Evolutionary conservation across 2,797 vertebrate genomes (phyloP).

Genomic region (Sebastolobus alascanus): DNA sequence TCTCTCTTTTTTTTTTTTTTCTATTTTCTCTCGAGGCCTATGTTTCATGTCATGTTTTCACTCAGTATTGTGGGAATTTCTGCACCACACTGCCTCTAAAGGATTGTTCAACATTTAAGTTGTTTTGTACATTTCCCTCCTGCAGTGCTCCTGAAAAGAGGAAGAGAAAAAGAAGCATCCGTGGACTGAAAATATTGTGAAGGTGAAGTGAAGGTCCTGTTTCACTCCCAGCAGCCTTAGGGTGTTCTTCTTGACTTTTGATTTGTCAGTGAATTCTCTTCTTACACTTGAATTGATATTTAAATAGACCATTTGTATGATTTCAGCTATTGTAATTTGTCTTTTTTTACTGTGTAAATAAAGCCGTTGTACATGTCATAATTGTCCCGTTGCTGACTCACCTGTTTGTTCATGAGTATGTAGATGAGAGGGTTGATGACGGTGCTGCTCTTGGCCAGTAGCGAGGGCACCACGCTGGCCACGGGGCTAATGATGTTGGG

Average conservation of each 20-base stretch:
- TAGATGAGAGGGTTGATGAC: conserved; percentile 92
- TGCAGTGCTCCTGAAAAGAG: conserved; percentile 32
- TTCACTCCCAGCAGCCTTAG: conserved; percentile 75
- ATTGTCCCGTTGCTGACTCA: conserved; percentile 65
- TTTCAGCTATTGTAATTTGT: conserved; percentile 69
- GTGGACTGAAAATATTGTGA: conserved; percentile 37
- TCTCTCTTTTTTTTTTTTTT: background rate
- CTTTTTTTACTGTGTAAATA: conserved; percentile 86
- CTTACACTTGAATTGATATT: conserved; percentile 80
- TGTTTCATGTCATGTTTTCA: conserved; percentile 54
- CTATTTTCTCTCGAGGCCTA: conserved; percentile 34
- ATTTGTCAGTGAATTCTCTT: conserved; percentile 67
- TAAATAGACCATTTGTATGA: conserved; percentile 79
- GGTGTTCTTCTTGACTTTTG: conserved; percentile 64
- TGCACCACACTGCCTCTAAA: conserved; percentile 68
- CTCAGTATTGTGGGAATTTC: conserved; percentile 46
- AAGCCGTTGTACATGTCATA: conserved; percentile 76
- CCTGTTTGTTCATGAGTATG: conserved; percentile 92
- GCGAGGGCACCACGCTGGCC: conserved; percentile 87
- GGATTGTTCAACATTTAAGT: conserved; percentile 37
- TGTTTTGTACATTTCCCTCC: conserved; percentile 38
- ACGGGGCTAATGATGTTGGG: conserved; percentile 86
- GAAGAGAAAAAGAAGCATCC: conserved; percentile 34
- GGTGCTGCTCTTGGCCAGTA: conserved; percentile 92
- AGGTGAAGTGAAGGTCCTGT: conserved; percentile 48